Conservation (phyloP, 2,888 invertebrate species). For the Phyto melanocephala region DNA sequence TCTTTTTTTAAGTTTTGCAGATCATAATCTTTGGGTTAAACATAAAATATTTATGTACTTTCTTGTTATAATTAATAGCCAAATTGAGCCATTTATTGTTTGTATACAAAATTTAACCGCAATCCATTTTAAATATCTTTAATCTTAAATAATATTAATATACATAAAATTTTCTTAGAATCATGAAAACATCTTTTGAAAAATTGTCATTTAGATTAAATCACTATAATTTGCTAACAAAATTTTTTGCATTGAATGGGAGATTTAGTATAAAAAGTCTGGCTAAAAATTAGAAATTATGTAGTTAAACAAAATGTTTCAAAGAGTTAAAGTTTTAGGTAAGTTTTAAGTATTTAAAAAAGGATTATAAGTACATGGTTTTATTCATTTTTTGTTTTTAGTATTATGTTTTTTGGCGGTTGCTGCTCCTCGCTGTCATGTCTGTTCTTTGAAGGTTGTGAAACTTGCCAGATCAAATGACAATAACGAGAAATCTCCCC, state of each 20-base stretch:
- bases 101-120: not conserved
- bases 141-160: not conserved
- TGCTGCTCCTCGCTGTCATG: not conserved
- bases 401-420: not conserved
- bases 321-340: conserved; percentile 39
- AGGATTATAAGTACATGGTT: not conserved
- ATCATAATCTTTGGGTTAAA: not conserved
- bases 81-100: not conserved
- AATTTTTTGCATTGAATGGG: not conserved
- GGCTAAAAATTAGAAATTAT: not conserved
- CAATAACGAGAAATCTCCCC: conserved; percentile 55
- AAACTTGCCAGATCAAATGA: conserved; percentile 65
- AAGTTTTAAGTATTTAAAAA: not conserved
- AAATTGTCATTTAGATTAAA: conserved; percentile 1
- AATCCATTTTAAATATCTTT: not conserved
- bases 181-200: not conserved
- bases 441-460: conserved; percentile 14
- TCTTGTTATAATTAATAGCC: not conserved
- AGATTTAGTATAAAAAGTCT: conserved; percentile 32
- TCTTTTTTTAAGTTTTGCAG: not conserved
- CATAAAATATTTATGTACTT: too few relatives aligned
- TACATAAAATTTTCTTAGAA: conserved; percentile 27
- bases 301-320: conserved; percentile 51
- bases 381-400: not conserved
- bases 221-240: not conserved